These are phyloP conservation scores for Bombus pascuorum DNA, from an alignment of 1,140 invertebrate species.

Conservation along the genomic window DNA sequence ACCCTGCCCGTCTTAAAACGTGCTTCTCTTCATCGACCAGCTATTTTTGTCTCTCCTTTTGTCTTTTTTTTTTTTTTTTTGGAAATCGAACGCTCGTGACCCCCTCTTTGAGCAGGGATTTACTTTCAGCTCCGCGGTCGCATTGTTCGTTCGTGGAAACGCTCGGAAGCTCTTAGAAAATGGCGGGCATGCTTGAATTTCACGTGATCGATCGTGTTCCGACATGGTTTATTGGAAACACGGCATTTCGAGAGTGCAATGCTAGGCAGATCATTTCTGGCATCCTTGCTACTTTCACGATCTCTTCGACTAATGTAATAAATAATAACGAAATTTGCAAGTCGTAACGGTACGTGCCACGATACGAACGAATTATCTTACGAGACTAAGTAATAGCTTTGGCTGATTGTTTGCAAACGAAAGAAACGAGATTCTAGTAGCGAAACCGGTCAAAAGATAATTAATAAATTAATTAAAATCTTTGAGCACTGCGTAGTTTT, in stretches of 20 bases:
- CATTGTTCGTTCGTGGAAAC: constrained; percentile 24
- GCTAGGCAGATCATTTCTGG: not conserved
- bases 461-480: too few species aligned
- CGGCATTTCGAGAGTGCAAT: constrained; percentile 13
- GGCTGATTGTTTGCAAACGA: not conserved
- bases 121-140: constrained; percentile 13
- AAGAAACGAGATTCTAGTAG: not conserved
- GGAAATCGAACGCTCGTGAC: not conserved
- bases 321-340: not conserved
- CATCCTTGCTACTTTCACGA: too few species aligned
- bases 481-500: too few species aligned
- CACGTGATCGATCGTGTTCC: constrained; percentile 30
- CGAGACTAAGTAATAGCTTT: too few species aligned
- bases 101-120: constrained; percentile 7
- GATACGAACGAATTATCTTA: too few species aligned
- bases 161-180: constrained; percentile 5
- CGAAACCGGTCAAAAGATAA: too few species aligned
- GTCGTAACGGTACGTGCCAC: too few species aligned
- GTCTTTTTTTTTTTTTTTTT: not conserved
- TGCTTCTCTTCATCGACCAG: not conserved
- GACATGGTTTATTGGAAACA: constrained; percentile 28
- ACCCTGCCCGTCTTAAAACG: not conserved
- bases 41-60: not conserved
- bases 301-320: not conserved
- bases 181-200: constrained; percentile 26